phyloP scores from a whole-genome alignment of 2,113 vertebrate genomes.

The Oryzias woworae region DNA sequence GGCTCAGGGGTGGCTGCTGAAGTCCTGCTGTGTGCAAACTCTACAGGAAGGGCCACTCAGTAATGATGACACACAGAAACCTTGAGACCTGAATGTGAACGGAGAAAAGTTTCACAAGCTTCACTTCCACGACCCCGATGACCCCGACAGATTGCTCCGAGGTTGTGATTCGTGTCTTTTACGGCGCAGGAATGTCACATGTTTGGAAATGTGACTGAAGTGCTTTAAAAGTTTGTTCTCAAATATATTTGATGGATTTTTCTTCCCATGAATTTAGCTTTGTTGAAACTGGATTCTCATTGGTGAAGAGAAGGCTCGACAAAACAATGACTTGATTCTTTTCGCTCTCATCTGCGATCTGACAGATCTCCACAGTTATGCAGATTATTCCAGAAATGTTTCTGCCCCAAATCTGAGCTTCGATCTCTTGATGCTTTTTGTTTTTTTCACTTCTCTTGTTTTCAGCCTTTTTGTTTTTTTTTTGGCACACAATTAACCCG shows the following conservation, averaged over 20 bases:
- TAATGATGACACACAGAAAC: constrained; percentile 29
- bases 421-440: constrained; percentile 1
- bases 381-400: constrained; percentile 8
- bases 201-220: constrained; percentile 51
- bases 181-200: constrained; percentile 46
- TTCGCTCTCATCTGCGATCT: constrained; percentile 2
- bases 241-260: constrained; percentile 24
- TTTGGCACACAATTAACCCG: constrained; percentile 21
- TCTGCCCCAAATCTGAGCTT: constrained; percentile 5
- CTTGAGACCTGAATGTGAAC: constrained; percentile 49
- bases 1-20: constrained; percentile 24
- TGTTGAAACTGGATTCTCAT: constrained; percentile 3
- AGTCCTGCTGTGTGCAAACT: constrained; percentile 29
- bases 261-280: constrained; percentile 12
- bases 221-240: constrained; percentile 57
- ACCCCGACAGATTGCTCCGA: constrained; percentile 38
- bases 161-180: constrained; percentile 31
- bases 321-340: constrained; percentile 7
- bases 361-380: constrained; percentile 14
- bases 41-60: constrained; percentile 22
- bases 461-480: background rate
- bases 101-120: constrained; percentile 60
- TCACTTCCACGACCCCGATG: constrained; percentile 50
- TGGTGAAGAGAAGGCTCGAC: background rate
- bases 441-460: background rate